Base-by-base conservation (phyloP, 2,797 vertebrate genomes). In the Todus mexicanus region DNA sequence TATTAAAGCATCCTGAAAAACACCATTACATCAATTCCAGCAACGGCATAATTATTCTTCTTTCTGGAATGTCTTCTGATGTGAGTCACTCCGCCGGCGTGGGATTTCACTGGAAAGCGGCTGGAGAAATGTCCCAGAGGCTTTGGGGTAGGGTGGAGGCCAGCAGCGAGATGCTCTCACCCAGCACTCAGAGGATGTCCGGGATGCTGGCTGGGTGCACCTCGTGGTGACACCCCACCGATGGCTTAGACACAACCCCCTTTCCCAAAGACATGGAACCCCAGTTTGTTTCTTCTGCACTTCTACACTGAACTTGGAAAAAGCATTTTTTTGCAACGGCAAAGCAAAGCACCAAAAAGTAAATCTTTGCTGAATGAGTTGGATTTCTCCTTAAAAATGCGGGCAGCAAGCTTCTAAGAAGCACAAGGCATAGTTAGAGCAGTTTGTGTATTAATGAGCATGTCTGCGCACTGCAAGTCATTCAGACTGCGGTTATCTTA, bases 61-160 rank as follows among this genome's bases (percentile, higher is more conserved):
- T 97, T 97, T 98, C 97, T 98, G 97, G 97, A 98, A 98, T 97
- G 96, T 96, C 97, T 97, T 98, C 97, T 97, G 91, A 96, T 87
- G 94, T 98, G 97, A 98, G 96, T 98, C 98, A 98, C 95, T 64
- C 94, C 73, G 93, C 77, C 93, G 82, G 94, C 93, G 94, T 96
- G 94, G 91, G 95, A 97, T 96, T 98, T 97, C 95, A 40, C 90
- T 97, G 96, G 93, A 96, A 97, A 97, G 95, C 11, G 37, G 75
- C 93, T 93, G 97, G 31, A 94, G 93, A 94, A 98, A 96, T 96
- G 91, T 97, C 96, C 96, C 97, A 96, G 93, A 77, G 63, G 92
- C 95, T 68, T 38, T 3, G 11, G 85, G 85, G 74, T 82, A 80
- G 95, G 75, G 89, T 91, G 87, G 92, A 60, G 80, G 61, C 86